Conservation (phyloP, 1,140 invertebrate genomes). For the Trachelipus rathkii region DNA sequence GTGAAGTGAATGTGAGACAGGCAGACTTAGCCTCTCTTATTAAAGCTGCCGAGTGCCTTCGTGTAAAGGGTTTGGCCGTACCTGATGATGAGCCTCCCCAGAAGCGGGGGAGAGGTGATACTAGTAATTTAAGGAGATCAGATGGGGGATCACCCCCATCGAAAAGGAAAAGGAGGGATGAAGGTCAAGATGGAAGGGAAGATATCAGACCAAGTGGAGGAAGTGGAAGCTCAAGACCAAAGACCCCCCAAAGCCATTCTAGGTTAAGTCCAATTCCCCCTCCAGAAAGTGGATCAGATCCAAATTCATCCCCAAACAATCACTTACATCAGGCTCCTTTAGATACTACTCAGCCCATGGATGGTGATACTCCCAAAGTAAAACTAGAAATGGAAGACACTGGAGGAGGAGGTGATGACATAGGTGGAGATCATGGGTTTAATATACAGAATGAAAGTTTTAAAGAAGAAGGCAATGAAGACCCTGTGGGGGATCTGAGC, state of each 20-base stretch:
- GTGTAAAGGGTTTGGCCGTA: constrained; percentile 44
- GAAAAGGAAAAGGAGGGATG: constrained; percentile 43
- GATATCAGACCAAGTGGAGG: constrained; percentile 37
- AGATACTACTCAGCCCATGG: background rate
- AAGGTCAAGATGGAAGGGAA: constrained; percentile 39
- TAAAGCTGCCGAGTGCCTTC: constrained; percentile 42
- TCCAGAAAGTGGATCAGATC: background rate
- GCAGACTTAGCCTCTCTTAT: constrained; percentile 43
- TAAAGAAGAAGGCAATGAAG: constrained; percentile 40
- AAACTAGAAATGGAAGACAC: constrained; percentile 37
- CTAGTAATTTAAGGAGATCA: constrained; percentile 8
- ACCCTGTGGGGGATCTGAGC: constrained; percentile 35
- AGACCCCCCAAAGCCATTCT: constrained; percentile 32
- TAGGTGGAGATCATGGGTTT: constrained; percentile 30
- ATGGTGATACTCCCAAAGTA: constrained; percentile 35
- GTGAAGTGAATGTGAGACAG: constrained; percentile 45
- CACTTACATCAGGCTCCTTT: background rate
- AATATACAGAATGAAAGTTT: constrained; percentile 38
- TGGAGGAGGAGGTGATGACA: constrained; percentile 27
- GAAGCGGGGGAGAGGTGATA: constrained; percentile 14
- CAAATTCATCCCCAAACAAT: background rate
- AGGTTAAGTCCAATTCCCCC: background rate
- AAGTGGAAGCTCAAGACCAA: constrained; percentile 38
- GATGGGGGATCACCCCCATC: constrained; percentile 30
- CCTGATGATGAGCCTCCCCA: constrained; percentile 45